phyloP scores from a whole-genome alignment of 1,140 invertebrate species.

The Ips nitidus region DNA sequence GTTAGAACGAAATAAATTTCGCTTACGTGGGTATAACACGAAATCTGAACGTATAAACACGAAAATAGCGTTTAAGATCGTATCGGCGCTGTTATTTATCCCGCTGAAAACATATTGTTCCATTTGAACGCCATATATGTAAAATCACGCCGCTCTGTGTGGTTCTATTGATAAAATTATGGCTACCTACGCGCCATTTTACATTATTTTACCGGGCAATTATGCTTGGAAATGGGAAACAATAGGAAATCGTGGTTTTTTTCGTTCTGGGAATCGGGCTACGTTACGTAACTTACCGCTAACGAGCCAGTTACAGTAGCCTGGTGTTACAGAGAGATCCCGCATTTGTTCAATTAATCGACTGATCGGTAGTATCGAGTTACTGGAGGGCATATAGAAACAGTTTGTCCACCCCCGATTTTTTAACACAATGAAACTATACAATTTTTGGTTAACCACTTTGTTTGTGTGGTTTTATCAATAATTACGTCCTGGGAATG shows the following conservation, averaged over 20 bases:
- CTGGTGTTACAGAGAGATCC: too few relatives aligned
- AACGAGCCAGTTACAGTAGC: conserved; percentile 13
- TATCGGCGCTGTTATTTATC: conserved; percentile 39
- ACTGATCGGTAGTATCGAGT: too few relatives aligned
- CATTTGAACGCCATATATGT: conserved; percentile 41
- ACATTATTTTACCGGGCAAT: conserved; percentile 36
- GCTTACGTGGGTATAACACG: conserved; percentile 30
- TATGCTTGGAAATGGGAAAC: conserved; percentile 31
- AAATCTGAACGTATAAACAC: conserved; percentile 33
- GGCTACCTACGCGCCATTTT: conserved; percentile 38
- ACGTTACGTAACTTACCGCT: conserved; percentile 18
- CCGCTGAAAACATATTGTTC: conserved; percentile 40
- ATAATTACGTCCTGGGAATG: too few relatives aligned
- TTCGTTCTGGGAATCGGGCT: conserved; percentile 6
- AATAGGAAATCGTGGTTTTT: conserved; percentile 24
- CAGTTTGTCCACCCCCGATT: too few relatives aligned
- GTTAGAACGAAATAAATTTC: conserved; percentile 20
- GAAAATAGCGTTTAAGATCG: conserved; percentile 37
- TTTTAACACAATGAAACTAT: too few relatives aligned
- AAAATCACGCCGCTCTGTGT: conserved; percentile 38
- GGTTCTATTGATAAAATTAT: conserved; percentile 41
- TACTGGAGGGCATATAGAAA: too few relatives aligned
- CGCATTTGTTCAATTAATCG: too few relatives aligned
- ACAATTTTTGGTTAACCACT: too few relatives aligned
- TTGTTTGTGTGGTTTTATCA: too few relatives aligned